Base-by-base conservation (phyloP, 2,113 vertebrate species). In the Syngnathoides biaculeatus region DNA sequence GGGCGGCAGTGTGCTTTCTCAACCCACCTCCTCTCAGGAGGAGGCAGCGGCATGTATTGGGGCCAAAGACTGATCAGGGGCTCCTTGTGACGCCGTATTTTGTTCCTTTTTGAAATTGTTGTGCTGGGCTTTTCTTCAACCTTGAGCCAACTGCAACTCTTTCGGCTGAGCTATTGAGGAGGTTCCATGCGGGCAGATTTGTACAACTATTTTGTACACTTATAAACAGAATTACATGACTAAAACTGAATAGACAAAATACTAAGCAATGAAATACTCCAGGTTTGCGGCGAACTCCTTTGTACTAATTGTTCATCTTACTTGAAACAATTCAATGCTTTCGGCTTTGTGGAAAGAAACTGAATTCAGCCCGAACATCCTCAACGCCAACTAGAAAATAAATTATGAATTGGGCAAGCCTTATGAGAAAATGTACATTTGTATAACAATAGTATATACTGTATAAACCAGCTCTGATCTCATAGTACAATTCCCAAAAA, bases 11-110 rank as follows among this genome's bases (percentile, higher is more conserved):
- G 66, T 30, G 57, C 67, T 39, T 43, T 43, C 73, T 69, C 78
- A 50, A 73, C 77, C 73, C 83, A 73, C 79, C 78, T 72, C 67
- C 71, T 78, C 88, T 82, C 82, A 75, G 65, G 71, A 76, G 81
- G 86, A 81, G 82, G 76, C 72, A 79, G 79, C 60, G 65, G 83
- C 79, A 81, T 71, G 78, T 78, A 64, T 8, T 55, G 73, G 76
- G 67, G 70, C 70, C 69, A 78, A 73, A 88, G 80, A 86, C 69
- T 73, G 84, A 87, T 78, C 30, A 66, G 61, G 63, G 72, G 78
- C 72, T 75, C 74, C 64, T 69, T 79, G 64, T 57, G 47, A 79
- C 73, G 73, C 71, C 72, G 64, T 81, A 83, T 76, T 53, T 30
- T 64, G 14, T 26, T 64, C 43, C 38, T 27, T 61, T 63, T 63